These are phyloP conservation scores for Ceratina japonica DNA, from an alignment of 1,140 invertebrate genomes.

Conservation along the genomic window DNA sequence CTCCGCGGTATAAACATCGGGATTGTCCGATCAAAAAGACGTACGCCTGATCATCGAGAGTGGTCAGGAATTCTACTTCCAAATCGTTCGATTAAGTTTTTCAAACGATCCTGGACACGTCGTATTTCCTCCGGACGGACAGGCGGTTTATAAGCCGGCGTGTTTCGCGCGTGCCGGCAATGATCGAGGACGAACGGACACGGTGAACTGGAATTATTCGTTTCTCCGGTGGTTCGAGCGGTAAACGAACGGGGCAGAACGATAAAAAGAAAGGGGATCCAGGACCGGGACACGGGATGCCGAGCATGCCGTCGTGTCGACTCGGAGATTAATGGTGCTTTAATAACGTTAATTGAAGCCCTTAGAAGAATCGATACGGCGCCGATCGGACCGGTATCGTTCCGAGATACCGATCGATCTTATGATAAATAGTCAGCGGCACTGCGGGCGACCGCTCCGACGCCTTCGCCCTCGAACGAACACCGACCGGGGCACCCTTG, in stretches of 20 bases:
- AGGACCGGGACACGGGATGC: conserved; percentile 66
- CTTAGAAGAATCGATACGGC: conserved; percentile 78
- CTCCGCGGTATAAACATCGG: neutral
- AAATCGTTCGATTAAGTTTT: conserved; percentile 25
- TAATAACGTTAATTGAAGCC: conserved; percentile 80
- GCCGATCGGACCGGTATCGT: conserved; percentile 73
- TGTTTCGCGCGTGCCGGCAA: conserved; percentile 50
- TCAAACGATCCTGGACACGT: conserved; percentile 9
- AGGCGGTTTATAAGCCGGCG: conserved; percentile 4
- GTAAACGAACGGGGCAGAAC: conserved; percentile 26
- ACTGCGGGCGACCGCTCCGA: conserved; percentile 76
- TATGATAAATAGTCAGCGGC: conserved; percentile 79
- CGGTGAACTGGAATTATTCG: conserved; percentile 41
- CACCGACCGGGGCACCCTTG: conserved; percentile 49
- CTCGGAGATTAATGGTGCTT: conserved; percentile 77
- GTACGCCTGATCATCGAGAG: neutral
- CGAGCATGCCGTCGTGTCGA: conserved; percentile 71
- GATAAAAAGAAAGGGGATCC: neutral
- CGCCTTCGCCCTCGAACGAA: conserved; percentile 67
- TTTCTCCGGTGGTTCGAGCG: conserved; percentile 26
- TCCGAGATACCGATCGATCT: conserved; percentile 78
- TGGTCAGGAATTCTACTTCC: neutral
- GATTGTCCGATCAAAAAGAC: neutral
- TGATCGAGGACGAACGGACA: conserved; percentile 54
- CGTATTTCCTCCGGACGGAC: neutral